Conservation (phyloP, 2,888 invertebrate species). For the Pseudococcus jackbeardsleyi region DNA sequence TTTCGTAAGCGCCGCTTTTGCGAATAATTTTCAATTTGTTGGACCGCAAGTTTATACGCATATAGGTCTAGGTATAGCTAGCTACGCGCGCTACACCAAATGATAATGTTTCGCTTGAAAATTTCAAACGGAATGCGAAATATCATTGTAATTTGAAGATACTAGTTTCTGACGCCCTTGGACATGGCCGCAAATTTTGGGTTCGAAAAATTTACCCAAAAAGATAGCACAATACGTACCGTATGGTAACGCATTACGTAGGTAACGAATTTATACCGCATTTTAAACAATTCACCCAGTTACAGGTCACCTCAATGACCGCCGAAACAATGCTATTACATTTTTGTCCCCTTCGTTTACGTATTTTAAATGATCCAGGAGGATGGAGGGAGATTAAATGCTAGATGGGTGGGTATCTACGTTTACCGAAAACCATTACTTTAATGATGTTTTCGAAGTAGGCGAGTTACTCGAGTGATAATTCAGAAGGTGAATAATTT, state of each 20-base stretch:
- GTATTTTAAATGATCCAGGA: no score
- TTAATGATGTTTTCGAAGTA: no score
- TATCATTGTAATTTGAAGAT: not conserved
- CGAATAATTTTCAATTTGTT: not conserved
- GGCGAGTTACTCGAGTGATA: no score
- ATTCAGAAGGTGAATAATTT: no score
- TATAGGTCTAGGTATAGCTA: not conserved
- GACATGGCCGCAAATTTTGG: not conserved
- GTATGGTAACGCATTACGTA: not conserved
- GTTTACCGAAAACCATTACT: no score
- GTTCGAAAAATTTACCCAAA: not conserved
- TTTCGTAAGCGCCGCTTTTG: not conserved
- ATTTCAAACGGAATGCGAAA: not conserved
- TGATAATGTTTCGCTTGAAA: not conserved
- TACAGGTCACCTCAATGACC: not conserved
- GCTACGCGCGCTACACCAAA: not conserved
- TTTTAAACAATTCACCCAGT: not conserved
- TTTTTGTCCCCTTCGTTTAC: no score
- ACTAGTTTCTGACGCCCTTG: not conserved
- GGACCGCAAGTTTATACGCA: not conserved
- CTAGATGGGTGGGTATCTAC: no score
- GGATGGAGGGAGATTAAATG: no score
- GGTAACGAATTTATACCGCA: not conserved
- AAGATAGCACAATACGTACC: not conserved
- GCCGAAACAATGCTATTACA: no score